These are phyloP conservation scores for Cynopterus brachyotis DNA, from an alignment of 2,113 vertebrate species.

Conservation along the genomic window DNA sequence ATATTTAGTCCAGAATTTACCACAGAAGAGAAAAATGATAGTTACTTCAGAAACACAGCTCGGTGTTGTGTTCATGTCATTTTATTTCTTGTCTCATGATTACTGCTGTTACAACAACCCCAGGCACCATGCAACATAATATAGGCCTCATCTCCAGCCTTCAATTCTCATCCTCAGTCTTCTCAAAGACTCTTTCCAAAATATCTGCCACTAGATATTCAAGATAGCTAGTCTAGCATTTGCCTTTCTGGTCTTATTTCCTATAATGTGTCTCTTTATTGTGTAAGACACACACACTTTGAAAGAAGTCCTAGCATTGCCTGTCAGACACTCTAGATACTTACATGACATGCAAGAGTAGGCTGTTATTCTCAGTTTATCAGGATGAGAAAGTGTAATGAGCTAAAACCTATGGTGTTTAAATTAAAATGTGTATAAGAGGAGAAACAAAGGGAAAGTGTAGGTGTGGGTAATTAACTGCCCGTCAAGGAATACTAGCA, in stretches of 20 bases:
- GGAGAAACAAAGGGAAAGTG: neutral
- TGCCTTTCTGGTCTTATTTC: neutral
- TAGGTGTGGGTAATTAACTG: neutral
- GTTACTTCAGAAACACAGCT: neutral
- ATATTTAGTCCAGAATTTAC: neutral
- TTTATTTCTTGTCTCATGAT: neutral
- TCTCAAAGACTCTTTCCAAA: neutral
- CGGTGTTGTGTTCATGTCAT: neutral
- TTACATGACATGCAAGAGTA: neutral
- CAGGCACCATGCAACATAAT: accelerated
- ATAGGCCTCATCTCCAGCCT: too few species aligned
- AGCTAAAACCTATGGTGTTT: neutral
- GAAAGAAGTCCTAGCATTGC: accelerated
- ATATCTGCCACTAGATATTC: neutral
- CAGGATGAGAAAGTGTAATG: neutral
- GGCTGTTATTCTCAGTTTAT: neutral
- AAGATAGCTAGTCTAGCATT: too few species aligned
- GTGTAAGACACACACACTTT: neutral
- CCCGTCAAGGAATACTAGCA: neutral
- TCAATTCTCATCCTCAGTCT: neutral
- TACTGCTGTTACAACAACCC: neutral
- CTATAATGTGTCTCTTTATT: neutral
- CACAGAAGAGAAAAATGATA: neutral
- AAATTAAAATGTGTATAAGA: neutral
- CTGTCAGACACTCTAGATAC: neutral